Conservation (phyloP, 2,888 invertebrate genomes). For the Pollenia labialis region DNA sequence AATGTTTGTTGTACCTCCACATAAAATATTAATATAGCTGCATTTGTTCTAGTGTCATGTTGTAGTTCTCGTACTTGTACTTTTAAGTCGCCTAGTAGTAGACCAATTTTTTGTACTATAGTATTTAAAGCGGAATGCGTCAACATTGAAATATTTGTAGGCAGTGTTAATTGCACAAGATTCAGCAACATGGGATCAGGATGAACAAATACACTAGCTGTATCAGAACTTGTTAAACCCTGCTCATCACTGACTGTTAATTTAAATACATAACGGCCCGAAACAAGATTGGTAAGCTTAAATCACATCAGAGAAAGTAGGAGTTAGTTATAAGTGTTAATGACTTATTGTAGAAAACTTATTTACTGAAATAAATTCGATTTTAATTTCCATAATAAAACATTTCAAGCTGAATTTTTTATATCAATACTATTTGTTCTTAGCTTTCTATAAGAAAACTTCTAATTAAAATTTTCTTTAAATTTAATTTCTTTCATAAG, state of each 20-base stretch:
- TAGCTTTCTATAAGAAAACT: too few species aligned
- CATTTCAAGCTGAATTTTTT: too few species aligned
- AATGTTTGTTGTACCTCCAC: slow-evolving; percentile 84
- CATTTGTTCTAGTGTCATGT: slow-evolving; percentile 87
- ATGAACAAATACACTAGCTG: slow-evolving; percentile 93
- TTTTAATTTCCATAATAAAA: too few species aligned
- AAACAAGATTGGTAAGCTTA: slow-evolving; percentile 92
- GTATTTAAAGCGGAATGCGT: slow-evolving; percentile 88
- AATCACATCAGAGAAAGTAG: slow-evolving; percentile 71
- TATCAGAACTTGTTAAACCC: slow-evolving; percentile 92
- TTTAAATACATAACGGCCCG: slow-evolving; percentile 94
- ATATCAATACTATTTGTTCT: too few species aligned
- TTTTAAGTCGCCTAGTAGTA: slow-evolving; percentile 90
- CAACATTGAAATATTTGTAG: slow-evolving; percentile 89
- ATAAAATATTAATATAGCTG: slow-evolving; percentile 89
- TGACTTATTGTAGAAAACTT: too few species aligned
- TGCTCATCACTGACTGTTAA: slow-evolving; percentile 96
- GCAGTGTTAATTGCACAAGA: slow-evolving; percentile 92
- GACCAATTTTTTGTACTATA: slow-evolving; percentile 91
- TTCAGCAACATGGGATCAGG: slow-evolving; percentile 90
- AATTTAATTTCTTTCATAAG: too few species aligned
- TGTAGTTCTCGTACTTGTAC: slow-evolving; percentile 86
- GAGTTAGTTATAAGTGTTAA: too few species aligned
- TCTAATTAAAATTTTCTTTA: too few species aligned
- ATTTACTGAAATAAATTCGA: too few species aligned